A percentile compares a stretch with the other conserved stretches of the same genome.
Conservation (phyloP, 2,888 invertebrate species). For the Andrena trimmerana region DNA sequence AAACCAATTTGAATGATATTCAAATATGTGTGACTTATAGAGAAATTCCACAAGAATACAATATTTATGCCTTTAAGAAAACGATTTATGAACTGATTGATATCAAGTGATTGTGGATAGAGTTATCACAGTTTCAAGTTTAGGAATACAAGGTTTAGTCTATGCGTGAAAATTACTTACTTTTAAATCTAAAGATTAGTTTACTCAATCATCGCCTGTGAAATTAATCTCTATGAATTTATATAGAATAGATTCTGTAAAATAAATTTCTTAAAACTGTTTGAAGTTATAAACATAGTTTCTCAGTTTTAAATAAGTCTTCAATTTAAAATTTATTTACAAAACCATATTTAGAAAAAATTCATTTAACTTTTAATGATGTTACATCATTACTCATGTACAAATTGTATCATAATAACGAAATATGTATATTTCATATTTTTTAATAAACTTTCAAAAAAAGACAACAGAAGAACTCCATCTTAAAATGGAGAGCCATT, state of each 20-base stretch:
- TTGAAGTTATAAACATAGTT: neutral
- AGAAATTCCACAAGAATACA: constrained; percentile 8
- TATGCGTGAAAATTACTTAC: constrained; percentile 12
- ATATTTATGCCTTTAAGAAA: constrained; percentile 23
- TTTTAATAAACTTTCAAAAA: constrained; percentile 71
- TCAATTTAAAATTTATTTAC: constrained; percentile 17
- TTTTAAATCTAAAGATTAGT: constrained; percentile 22
- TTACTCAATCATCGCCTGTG: neutral
- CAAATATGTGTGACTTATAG: neutral
- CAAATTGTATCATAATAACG: constrained; percentile 56
- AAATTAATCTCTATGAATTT: constrained; percentile 5
- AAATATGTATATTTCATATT: constrained; percentile 70
- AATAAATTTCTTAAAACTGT: constrained; percentile 11
- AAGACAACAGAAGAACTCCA: neutral
- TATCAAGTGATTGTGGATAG: constrained; percentile 22
- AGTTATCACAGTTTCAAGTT: neutral
- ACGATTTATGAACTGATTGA: constrained; percentile 4
- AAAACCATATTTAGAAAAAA: constrained; percentile 8
- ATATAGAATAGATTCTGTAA: constrained; percentile 14
- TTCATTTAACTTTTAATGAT: neutral
- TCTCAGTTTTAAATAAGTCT: constrained; percentile 2
- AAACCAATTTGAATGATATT: constrained; percentile 7
- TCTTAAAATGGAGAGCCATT: no score
- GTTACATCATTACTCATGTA: no score
- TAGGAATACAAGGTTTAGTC: neutral